These are phyloP conservation scores for Acanthosepion lycidas DNA, from an alignment of 2,888 invertebrate genomes.

Conservation along the genomic window DNA sequence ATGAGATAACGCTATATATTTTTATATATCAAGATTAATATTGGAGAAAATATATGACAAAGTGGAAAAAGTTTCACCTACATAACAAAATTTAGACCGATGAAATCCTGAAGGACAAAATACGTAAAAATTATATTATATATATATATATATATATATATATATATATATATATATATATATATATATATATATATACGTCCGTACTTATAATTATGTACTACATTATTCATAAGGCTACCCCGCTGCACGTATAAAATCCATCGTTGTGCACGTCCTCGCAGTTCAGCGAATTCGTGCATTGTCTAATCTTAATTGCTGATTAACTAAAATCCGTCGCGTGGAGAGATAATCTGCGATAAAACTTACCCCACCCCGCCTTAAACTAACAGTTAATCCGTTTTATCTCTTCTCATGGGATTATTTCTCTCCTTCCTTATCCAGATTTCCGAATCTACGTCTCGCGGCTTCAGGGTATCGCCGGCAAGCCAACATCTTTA, in stretches of 20 bases:
- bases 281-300: neutral
- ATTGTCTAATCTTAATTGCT: neutral
- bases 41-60: too few species aligned
- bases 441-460: constrained; percentile 17
- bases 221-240: too few species aligned
- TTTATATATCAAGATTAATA: too few species aligned
- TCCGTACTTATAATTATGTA: neutral
- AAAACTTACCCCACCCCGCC: neutral
- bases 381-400: neutral
- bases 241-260: neutral
- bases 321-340: constrained; percentile 17
- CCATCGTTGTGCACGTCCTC: neutral
- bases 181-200: constrained; percentile 12
- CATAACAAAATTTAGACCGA: too few species aligned
- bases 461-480: neutral
- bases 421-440: neutral
- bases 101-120: too few species aligned
- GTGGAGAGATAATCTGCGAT: constrained; percentile 17
- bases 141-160: neutral
- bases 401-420: neutral
- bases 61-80: too few species aligned
- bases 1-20: too few species aligned
- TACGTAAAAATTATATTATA: neutral
- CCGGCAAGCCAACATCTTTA: neutral
- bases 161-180: neutral